Evolutionary conservation across 1,140 invertebrate species (phyloP).

Genomic region (Acromyrmex heyeri): DNA sequence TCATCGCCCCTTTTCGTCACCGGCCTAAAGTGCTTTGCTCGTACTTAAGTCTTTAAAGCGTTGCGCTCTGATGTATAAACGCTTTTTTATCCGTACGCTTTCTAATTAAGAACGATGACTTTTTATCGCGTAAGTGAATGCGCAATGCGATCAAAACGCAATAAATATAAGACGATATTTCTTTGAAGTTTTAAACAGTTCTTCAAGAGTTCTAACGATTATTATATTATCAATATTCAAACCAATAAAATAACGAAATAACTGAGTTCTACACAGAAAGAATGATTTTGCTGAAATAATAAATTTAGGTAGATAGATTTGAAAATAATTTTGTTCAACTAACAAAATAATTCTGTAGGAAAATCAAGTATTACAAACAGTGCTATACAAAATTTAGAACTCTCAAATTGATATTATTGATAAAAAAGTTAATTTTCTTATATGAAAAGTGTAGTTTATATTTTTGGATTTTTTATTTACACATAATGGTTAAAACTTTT

Average conservation of each 20-base stretch:
- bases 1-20: conserved; percentile 50
- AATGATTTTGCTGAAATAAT: too few relatives aligned
- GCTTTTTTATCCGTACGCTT: conserved; percentile 15
- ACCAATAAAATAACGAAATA: not conserved
- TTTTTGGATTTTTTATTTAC: not conserved
- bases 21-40: not conserved
- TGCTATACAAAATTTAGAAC: not conserved
- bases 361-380: too few relatives aligned
- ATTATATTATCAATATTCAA: not conserved
- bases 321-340: too few relatives aligned
- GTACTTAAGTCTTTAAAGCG: conserved; percentile 21
- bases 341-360: too few relatives aligned
- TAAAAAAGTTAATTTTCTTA: not conserved
- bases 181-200: not conserved
- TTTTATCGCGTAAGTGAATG: not conserved
- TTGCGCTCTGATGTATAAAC: conserved; percentile 19
- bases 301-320: too few relatives aligned
- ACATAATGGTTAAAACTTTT: not conserved
- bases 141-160: not conserved
- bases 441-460: not conserved
- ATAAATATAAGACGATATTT: not conserved
- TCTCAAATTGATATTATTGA: not conserved
- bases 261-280: not conserved
- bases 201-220: not conserved
- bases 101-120: conserved; percentile 19